phyloP scores from a whole-genome alignment of 1,140 invertebrate genomes.

The Zaprionus taronus region DNA sequence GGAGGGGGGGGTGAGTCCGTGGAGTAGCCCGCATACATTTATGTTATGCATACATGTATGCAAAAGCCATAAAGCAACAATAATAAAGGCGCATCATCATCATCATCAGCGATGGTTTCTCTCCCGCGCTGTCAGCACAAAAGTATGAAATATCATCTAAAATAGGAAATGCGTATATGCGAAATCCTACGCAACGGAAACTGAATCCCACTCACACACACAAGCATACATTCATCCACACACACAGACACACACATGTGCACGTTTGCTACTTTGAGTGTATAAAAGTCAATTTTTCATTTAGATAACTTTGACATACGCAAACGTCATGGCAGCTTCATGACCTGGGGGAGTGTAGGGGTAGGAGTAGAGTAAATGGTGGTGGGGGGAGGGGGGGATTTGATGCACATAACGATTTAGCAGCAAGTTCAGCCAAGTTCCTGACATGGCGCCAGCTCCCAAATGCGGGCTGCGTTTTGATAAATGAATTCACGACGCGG shows the following conservation, averaged over 20 bases:
- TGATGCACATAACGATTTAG: slow-evolving; percentile 73
- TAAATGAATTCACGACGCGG: slow-evolving; percentile 72
- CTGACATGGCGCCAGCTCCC: slow-evolving; percentile 67
- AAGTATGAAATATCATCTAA: slow-evolving; percentile 82
- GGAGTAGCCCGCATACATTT: slow-evolving; percentile 26
- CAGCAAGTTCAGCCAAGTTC: slow-evolving; percentile 66
- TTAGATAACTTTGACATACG: slow-evolving; percentile 83
- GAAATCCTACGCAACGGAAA: slow-evolving; percentile 81
- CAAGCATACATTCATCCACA: not conserved
- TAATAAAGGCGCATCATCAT: slow-evolving; percentile 82
- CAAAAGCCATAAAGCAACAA: slow-evolving; percentile 79
- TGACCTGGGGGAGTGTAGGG: slow-evolving; percentile 18
- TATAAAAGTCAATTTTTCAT: slow-evolving; percentile 82
- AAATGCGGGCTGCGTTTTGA: slow-evolving; percentile 79
- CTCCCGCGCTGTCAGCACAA: slow-evolving; percentile 68
- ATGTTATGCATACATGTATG: slow-evolving; percentile 61
- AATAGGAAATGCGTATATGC: slow-evolving; percentile 82
- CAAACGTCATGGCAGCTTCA: slow-evolving; percentile 69
- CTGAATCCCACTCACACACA: slow-evolving; percentile 32
- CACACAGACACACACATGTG: slow-evolving; percentile 8
- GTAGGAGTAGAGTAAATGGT: slow-evolving; percentile 11
- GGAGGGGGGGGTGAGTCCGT: slow-evolving; percentile 4
- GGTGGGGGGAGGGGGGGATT: slow-evolving; percentile 15
- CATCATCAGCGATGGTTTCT: slow-evolving; percentile 44
- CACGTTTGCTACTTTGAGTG: slow-evolving; percentile 43